These are phyloP conservation scores for Tetragnatha montana DNA, from an alignment of 2,888 invertebrate species.

Conservation along the genomic window DNA sequence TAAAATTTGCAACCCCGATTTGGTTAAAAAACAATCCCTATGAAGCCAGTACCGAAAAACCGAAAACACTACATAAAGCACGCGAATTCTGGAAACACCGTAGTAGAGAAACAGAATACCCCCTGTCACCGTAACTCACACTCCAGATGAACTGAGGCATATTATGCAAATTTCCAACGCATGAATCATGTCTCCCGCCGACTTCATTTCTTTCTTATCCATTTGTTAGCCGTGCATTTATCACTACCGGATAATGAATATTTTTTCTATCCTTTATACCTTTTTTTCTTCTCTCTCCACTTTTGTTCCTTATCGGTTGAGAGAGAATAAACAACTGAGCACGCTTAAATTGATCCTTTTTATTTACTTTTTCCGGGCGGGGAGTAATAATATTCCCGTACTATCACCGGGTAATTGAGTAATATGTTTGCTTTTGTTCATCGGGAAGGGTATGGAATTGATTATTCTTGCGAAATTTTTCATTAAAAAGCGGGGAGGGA, in stretches of 20 bases:
- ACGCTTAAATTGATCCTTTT: conserved; percentile 14
- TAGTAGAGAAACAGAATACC: conserved; percentile 7
- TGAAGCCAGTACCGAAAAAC: neutral
- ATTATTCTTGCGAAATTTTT: conserved; percentile 42
- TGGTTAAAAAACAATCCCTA: no score
- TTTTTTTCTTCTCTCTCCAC: conserved; percentile 7
- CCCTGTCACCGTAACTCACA: neutral
- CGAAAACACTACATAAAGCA: neutral
- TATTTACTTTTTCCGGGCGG: neutral
- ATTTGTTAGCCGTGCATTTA: conserved; percentile 28
- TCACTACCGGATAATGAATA: conserved; percentile 39
- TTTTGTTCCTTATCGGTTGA: conserved; percentile 39
- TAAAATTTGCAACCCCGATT: no score
- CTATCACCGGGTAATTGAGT: conserved; percentile 52
- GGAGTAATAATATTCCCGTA: conserved; percentile 43
- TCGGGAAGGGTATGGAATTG: conserved; percentile 19
- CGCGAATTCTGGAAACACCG: neutral
- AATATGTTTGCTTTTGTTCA: conserved; percentile 59
- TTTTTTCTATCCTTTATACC: conserved; percentile 5
- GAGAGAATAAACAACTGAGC: conserved; percentile 38
- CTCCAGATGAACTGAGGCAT: neutral
- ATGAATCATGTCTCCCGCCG: conserved; percentile 29
- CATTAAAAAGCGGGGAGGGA: conserved; percentile 34
- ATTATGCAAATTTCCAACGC: conserved; percentile 48
- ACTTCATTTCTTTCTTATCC: neutral